Evolutionary conservation across 2,888 invertebrate species (phyloP), one percentile per base, ranked within the genome.

Genomic region (Amphipyra tragopoginis): DNA sequence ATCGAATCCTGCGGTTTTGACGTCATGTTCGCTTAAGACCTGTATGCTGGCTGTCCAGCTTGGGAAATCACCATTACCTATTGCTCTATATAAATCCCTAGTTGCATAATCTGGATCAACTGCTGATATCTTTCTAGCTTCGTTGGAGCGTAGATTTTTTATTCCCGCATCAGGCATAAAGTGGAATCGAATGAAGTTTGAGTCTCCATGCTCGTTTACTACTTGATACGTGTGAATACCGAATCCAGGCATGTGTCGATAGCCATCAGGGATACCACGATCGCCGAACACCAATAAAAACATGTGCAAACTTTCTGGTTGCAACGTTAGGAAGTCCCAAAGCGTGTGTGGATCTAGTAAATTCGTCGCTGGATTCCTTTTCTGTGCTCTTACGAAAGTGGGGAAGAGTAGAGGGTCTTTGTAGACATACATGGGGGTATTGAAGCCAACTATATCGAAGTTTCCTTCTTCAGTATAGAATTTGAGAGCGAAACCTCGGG

Each of bases 301-400:
- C 87, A 98, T 98, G 84, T 98, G 98, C n/a, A 96, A 96, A 5
- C 97, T 96, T 90, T 98, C 98, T 0, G 98, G 97, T 26, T 98
- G 95, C 38, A 98, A 92, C 0, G 97, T 96, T 68, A 98, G 95
- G 83, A 98, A 98, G 88, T 99, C 98, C 98, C 98, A 99, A 83
- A 98, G 97, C 97, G 97, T 98, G 83, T 98, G 97, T 0, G 97
- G 93, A 90, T 98, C 98, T 89, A 97, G 97, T 36, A 98, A 91
- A 86, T 97, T 97, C 0, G 97, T 97, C 14, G 95, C 96, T 0
- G 99, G 99, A 88, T 99, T 99, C 72, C 98, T 95, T 89, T 98
- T 99, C 86, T 98, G 98, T 0, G 98, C 97, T 88, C 98, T 98
- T 71, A 98, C 98, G 83, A 99, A 98, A 77, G 97, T 97, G 5